Evolutionary conservation across 92 coral and sea anemone genomes (phyloP), one percentile per base, ranked within the genome.

Genomic region (Porites divaricata): DNA sequence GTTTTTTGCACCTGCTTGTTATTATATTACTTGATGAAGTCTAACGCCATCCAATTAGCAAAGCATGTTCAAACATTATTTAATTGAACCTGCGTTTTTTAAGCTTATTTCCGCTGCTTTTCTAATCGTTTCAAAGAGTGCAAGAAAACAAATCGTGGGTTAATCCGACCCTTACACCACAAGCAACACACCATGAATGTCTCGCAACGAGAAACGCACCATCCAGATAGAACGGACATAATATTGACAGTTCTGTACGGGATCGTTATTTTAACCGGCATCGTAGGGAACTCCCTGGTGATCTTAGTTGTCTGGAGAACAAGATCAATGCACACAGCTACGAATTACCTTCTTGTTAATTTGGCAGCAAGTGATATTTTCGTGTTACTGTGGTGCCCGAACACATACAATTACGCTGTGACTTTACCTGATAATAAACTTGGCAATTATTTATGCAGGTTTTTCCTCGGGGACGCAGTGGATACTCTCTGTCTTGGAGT

Each of bases 251-350:
- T 82, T 72, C 14, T 72, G 8, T 82, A 82, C 72, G 79, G 50
- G 63, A 63, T 82, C 56, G 72, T 82, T 25, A 82, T 82, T 45
- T 72, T 82, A 17, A 17, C 45, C 23, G 86, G 86, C 1, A 72
- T 82, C 21, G 48, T 72, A 19, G 86, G 86, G 17, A 82, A 82
- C 72, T 72, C 79, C 19, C 20, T 82, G 71, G 86, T 82, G 9
- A 72, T 82, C 53, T 79, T 64, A 5, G 86, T 82, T 25, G 86
- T 82, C 4, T 82, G 86, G 86, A 82, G 61, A 72, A 82, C 86
- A 25, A 59, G 26, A 19, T 0, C 72, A 7, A 82, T 82, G 86
- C 86, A 82, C 63, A 72, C 86, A 8, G 70, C 86, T 2, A 82
- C 86, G 24, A 82, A 82, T 16, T 82, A 82, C 54, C 63, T 82